phyloP scores from a whole-genome alignment of 2,888 invertebrate genomes.

The Cordilura impudica region DNA sequence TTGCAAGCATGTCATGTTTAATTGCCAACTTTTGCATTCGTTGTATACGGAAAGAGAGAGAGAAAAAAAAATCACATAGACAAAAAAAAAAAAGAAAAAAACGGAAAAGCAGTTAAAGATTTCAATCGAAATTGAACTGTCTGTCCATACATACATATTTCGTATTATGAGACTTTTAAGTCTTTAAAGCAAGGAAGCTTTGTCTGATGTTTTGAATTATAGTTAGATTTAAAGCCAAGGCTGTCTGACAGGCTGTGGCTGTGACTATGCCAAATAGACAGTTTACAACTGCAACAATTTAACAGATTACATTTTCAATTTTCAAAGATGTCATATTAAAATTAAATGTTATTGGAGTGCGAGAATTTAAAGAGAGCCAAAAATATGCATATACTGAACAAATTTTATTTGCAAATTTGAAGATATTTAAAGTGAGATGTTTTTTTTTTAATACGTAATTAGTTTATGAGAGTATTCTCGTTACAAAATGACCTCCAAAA shows the following conservation, averaged over 20 bases:
- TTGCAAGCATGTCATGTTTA: slow-evolving; percentile 65
- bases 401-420: too few relatives aligned
- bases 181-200: slow-evolving; percentile 42
- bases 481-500: too few relatives aligned
- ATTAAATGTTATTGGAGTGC: slow-evolving; percentile 22
- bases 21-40: slow-evolving; percentile 63
- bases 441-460: background rate
- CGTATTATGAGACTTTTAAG: background rate
- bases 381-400: too few relatives aligned
- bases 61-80: slow-evolving; percentile 7
- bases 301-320: slow-evolving; percentile 41
- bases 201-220: slow-evolving; percentile 57
- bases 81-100: background rate
- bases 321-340: slow-evolving; percentile 45
- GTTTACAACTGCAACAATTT: slow-evolving; percentile 47
- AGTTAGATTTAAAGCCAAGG: slow-evolving; percentile 51
- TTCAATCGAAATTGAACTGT: slow-evolving; percentile 54
- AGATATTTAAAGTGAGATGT: slow-evolving; percentile 20
- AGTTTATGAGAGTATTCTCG: too few relatives aligned
- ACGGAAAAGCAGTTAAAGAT: slow-evolving; percentile 36
- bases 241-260: slow-evolving; percentile 41
- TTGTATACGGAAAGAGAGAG: slow-evolving; percentile 36
- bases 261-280: slow-evolving; percentile 42
- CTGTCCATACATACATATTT: background rate
- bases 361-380: background rate